These are phyloP conservation scores for Sesia apiformis DNA, from an alignment of 2,888 invertebrate species.

Conservation along the genomic window DNA sequence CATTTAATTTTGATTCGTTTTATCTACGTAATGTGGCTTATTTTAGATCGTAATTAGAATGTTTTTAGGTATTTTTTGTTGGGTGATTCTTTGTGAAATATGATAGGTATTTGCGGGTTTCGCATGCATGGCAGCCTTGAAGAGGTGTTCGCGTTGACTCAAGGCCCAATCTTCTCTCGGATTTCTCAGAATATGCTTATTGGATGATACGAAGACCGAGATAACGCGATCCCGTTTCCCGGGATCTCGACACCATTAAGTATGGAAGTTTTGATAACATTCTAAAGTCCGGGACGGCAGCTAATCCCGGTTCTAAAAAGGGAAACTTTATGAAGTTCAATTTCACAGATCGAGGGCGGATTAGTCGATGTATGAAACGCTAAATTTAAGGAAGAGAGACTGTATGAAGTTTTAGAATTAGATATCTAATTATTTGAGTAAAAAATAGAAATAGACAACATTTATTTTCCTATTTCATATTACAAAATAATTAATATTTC, in stretches of 20 bases:
- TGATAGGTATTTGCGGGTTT: constrained; percentile 36
- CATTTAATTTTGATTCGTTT: constrained; percentile 8
- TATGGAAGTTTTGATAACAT: constrained; percentile 52
- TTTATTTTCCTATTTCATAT: too few relatives aligned
- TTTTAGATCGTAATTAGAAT: constrained; percentile 12
- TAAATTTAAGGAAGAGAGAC: neutral
- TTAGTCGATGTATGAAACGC: constrained; percentile 17
- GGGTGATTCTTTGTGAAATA: constrained; percentile 28
- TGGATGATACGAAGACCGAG: constrained; percentile 32
- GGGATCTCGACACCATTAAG: constrained; percentile 29
- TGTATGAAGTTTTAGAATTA: too few relatives aligned
- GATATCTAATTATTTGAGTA: too few relatives aligned
- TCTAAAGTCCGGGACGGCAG: constrained; percentile 25
- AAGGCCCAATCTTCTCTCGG: constrained; percentile 38
- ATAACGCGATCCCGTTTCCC: constrained; percentile 30
- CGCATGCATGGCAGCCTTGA: constrained; percentile 35
- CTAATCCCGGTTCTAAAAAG: constrained; percentile 34
- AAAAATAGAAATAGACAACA: too few relatives aligned
- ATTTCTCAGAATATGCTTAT: constrained; percentile 53
- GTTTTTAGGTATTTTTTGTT: constrained; percentile 14
- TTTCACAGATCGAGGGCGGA: constrained; percentile 34
- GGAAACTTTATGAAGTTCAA: constrained; percentile 44
- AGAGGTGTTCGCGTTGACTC: constrained; percentile 29
- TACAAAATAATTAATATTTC: too few relatives aligned
- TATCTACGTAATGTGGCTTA: constrained; percentile 8